phyloP scores from a whole-genome alignment of 2,888 invertebrate species.

The Adineta ricciae region DNA sequence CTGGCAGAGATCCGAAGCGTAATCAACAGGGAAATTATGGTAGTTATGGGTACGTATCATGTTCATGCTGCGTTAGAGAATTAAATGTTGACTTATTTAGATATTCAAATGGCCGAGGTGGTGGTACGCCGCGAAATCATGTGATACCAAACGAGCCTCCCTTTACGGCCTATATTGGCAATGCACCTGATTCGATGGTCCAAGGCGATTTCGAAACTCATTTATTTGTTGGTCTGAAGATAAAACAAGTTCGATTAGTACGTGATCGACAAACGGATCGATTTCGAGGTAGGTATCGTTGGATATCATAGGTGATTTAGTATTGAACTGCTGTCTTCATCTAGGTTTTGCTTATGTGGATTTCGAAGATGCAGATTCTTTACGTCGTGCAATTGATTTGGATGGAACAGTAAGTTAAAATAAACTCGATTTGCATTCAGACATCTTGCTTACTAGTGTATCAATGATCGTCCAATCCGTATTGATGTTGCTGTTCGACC shows the following conservation, averaged over 20 bases:
- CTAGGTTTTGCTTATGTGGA: constrained; percentile 80
- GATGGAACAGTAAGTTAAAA: constrained; percentile 60
- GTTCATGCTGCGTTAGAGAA: no score
- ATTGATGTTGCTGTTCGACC: constrained; percentile 16
- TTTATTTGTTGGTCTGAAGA: constrained; percentile 40
- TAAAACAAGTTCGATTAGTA: constrained; percentile 78
- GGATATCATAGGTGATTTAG: background rate
- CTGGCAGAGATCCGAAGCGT: background rate
- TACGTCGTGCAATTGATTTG: constrained; percentile 68
- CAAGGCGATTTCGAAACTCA: constrained; percentile 75
- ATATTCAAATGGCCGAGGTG: background rate
- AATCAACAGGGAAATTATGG: background rate
- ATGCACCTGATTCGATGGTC: constrained; percentile 74
- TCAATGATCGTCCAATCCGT: background rate
- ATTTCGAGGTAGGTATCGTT: constrained; percentile 65
- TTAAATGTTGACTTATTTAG: background rate
- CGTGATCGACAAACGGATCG: constrained; percentile 86
- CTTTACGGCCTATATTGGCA: constrained; percentile 83
- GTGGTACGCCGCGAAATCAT: constrained; percentile 49
- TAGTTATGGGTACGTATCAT: background rate
- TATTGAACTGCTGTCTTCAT: background rate
- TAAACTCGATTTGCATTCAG: background rate
- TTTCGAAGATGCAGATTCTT: constrained; percentile 70
- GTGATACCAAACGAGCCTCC: constrained; percentile 79
- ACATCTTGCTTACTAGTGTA: background rate